Evolutionary conservation across 2,888 invertebrate species (phyloP), one percentile per base, ranked within the genome.

Genomic region (Hydriomena furcata): DNA sequence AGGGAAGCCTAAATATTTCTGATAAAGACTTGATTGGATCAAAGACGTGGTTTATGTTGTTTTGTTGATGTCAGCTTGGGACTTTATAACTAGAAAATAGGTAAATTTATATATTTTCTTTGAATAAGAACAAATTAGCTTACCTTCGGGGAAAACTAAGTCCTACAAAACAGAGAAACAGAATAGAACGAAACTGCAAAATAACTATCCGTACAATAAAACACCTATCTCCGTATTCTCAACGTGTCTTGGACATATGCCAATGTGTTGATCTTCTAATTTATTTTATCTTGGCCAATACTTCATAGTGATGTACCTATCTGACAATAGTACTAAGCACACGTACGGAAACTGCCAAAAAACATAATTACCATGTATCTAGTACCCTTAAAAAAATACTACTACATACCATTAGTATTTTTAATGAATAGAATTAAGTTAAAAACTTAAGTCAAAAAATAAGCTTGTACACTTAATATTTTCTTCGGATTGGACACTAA

Each of bases 241-340:
- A 72, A 75, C 68, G 75, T 73, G 74, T 73, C 65, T 63, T 84
- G 85, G 85, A 80, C 56, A 62, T 27, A 49, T 60, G 82, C 84
- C 84, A 84, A 68, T 55, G 58, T 48, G 58, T 63, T 63, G 65
- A 68, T 70, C 66, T 64, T 51, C 65, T 61, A 61, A 64, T 65
- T 68, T 62, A 66, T 68, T 62, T 66, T 55, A 57, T 59, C 59
- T 54, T 62, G n/a, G n/a, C n/a, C n/a, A n/a, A 37, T 52, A 41
- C 41, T 40, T n/a, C 6, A n/a, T n/a, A 52, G 52, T 34, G 52
- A 32, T 52, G 52, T 37, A 37, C 32, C 13, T 3, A 1, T 3
- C 13, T 13, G 13, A 36, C 1, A 8, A 21, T 7, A 6, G 7
- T n/a, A n/a, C n/a, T n/a, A 13, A 21, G n/a, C 21, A 21, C 20